phyloP scores from a whole-genome alignment of 2,797 vertebrate genomes.

The Gobionotothen gibberifrons region DNA sequence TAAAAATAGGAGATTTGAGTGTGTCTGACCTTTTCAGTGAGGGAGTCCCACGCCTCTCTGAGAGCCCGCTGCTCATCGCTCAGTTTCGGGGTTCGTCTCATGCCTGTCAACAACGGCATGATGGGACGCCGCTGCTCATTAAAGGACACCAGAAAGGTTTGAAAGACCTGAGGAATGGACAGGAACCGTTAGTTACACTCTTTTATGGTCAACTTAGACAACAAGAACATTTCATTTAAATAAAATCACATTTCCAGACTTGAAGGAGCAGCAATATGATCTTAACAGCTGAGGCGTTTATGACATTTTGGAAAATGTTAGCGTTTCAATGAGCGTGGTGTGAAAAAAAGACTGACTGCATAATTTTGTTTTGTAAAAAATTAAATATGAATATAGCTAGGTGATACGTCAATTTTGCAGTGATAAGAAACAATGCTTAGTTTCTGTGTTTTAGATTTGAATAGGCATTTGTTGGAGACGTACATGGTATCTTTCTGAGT shows the following conservation, averaged over 20 bases:
- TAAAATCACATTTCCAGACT: background rate
- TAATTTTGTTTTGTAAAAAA: background rate
- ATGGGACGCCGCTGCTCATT: constrained; percentile 88
- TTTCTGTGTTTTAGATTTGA: background rate
- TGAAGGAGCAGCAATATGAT: background rate
- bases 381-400: background rate
- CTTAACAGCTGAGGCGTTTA: background rate
- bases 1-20: background rate
- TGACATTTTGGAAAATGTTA: background rate
- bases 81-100: constrained; percentile 76
- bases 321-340: background rate
- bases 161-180: constrained; percentile 79
- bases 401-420: background rate
- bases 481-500: constrained; percentile 90
- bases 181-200: background rate
- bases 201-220: background rate
- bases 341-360: background rate
- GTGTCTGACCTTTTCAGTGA: constrained; percentile 83
- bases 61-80: constrained; percentile 82
- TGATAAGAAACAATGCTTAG: background rate
- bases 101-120: constrained; percentile 85
- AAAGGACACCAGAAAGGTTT: constrained; percentile 91
- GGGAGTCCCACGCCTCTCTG: constrained; percentile 84
- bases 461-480: constrained; percentile 25
- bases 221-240: no score